phyloP scores from a whole-genome alignment of 2,113 vertebrate genomes.

The Scatophagus argus region DNA sequence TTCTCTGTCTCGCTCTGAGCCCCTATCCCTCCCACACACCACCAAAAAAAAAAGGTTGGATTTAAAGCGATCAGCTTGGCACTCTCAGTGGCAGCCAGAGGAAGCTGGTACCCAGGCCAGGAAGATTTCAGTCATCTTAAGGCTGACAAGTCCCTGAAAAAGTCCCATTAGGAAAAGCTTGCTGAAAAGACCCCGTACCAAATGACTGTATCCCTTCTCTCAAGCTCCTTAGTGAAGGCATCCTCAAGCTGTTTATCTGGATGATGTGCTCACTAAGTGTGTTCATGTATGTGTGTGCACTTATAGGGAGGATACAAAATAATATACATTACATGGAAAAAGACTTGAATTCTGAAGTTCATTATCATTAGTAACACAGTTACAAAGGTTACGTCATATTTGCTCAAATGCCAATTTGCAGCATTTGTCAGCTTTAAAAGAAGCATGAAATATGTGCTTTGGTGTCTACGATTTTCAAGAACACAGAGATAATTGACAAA shows the following conservation, averaged over 20 bases:
- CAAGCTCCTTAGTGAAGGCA: conserved; percentile 79
- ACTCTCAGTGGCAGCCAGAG: conserved; percentile 71
- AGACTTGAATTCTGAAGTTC: neutral
- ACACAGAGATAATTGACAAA: neutral
- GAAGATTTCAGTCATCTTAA: conserved; percentile 84
- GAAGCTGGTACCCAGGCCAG: conserved; percentile 71
- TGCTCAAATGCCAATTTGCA: neutral
- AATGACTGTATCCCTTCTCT: conserved; percentile 72
- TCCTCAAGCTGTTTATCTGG: conserved; percentile 78
- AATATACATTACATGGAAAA: neutral
- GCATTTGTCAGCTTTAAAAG: neutral
- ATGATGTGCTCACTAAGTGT: conserved; percentile 67
- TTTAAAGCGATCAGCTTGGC: conserved; percentile 77
- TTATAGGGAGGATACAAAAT: neutral
- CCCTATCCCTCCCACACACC: conserved; percentile 78
- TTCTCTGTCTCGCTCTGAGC: conserved; percentile 72
- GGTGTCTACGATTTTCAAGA: neutral
- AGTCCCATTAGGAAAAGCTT: conserved; percentile 82
- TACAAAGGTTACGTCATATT: neutral
- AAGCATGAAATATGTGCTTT: neutral
- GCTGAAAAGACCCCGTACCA: conserved; percentile 73
- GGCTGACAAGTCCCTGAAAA: conserved; percentile 81
- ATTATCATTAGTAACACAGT: neutral
- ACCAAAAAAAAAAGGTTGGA: conserved; percentile 50
- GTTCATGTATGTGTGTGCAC: conserved; percentile 43